A percentile compares a stretch with the other conserved stretches of the same genome.
Conservation (phyloP, 2,113 vertebrate species). For the Scolopax mira region DNA sequence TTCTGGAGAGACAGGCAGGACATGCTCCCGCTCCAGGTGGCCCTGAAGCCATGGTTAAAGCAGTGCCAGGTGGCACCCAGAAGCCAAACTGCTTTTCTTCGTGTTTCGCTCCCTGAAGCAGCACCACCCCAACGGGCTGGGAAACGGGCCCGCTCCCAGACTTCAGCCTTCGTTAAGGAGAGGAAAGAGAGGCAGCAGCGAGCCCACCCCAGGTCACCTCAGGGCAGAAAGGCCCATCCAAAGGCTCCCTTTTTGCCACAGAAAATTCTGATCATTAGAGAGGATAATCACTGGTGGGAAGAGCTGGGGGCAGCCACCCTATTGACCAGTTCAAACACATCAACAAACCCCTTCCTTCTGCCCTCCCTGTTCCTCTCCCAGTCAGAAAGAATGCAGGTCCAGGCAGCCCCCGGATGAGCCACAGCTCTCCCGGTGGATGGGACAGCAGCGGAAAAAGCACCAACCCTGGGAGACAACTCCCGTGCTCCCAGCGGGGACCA, state of each 20-base stretch:
- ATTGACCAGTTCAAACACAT: no score
- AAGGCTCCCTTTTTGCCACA: no score
- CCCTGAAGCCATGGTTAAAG: fast-evolving
- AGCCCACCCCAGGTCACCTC: no score
- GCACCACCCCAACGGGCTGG: fast-evolving
- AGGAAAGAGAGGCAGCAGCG: neutral
- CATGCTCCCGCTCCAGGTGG: fast-evolving
- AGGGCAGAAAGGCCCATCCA: neutral
- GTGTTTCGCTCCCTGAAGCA: neutral
- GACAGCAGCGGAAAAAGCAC: fast-evolving
- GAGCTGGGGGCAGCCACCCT: neutral
- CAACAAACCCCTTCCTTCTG: no score
- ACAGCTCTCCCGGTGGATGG: fast-evolving
- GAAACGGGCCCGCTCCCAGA: fast-evolving
- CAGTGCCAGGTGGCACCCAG: neutral
- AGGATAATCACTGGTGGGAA: neutral
- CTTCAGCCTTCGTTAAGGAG: neutral
- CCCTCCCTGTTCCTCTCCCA: fast-evolving
- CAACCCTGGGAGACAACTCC: fast-evolving
- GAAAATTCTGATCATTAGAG: neutral
- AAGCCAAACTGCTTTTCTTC: neutral
- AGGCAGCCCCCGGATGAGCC: neutral
- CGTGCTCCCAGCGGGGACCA: neutral
- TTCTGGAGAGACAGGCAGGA: neutral
- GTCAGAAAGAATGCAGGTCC: neutral